Percentiles rank a stretch among this genome's conserved stretches.
These are phyloP conservation scores for Heptranchias perlo DNA, from an alignment of 2,113 vertebrate species.

Conservation along the genomic window DNA sequence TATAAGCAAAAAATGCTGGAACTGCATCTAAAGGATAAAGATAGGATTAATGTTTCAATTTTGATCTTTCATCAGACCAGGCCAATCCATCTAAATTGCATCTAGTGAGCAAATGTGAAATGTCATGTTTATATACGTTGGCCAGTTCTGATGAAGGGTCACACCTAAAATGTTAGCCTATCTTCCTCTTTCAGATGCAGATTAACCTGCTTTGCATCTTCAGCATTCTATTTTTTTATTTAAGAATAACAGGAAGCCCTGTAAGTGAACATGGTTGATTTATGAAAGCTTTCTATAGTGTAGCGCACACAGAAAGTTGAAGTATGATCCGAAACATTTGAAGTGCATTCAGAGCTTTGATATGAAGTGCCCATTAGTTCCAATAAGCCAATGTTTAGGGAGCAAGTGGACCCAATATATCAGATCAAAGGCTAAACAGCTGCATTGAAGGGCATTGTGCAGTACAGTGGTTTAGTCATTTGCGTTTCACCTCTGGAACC, in stretches of 20 bases:
- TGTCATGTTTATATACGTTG: background rate
- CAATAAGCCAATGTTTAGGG: background rate
- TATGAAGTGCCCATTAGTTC: background rate
- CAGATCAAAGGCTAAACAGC: background rate
- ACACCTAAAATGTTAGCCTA: background rate
- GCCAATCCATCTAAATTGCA: too few relatives aligned
- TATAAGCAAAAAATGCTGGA: background rate
- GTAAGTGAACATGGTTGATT: background rate
- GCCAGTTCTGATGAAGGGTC: background rate
- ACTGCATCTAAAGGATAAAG: background rate
- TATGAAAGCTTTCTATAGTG: background rate
- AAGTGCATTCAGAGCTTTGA: background rate
- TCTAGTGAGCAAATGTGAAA: too few relatives aligned
- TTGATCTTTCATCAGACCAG: too few relatives aligned
- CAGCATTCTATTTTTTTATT: background rate
- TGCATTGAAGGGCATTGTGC: background rate
- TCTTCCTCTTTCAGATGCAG: background rate
- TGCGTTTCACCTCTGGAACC: background rate
- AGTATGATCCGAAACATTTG: background rate
- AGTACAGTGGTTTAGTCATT: background rate
- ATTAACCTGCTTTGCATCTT: background rate
- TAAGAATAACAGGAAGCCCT: background rate
- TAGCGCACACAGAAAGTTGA: background rate
- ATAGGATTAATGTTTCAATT: background rate
- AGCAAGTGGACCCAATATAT: background rate